Conservation (phyloP, 2,113 vertebrate genomes). For the Delphinus delphis region DNA sequence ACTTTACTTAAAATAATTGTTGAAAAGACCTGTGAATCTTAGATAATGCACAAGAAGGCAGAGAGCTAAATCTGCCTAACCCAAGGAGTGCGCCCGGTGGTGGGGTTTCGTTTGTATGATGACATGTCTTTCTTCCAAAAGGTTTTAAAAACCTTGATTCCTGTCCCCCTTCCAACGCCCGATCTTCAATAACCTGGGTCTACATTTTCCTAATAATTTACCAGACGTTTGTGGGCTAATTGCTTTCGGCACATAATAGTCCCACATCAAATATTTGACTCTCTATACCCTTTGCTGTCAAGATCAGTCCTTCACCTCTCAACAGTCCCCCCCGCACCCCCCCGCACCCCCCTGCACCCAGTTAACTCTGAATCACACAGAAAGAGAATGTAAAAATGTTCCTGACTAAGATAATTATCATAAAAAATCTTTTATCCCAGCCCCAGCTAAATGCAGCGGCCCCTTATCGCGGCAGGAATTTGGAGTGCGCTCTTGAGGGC, state of each 20-base stretch:
- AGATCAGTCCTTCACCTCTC: constrained; percentile 65
- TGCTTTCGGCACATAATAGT: constrained; percentile 76
- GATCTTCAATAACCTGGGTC: constrained; percentile 56
- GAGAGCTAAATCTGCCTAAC: neutral
- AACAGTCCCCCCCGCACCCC: neutral
- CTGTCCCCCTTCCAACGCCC: constrained; percentile 19
- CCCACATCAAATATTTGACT: constrained; percentile 82
- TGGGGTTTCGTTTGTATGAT: neutral
- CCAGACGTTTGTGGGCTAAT: constrained; percentile 77
- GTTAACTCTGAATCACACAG: constrained; percentile 73
- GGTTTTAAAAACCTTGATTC: neutral
- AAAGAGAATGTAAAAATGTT: constrained; percentile 85
- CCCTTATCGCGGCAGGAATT: constrained; percentile 95
- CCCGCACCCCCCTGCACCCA: neutral
- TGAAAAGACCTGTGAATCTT: neutral
- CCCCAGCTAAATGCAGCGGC: constrained; percentile 82
- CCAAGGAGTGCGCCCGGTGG: accelerated
- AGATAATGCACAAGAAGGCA: neutral
- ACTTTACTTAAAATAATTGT: constrained; percentile 39
- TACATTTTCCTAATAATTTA: constrained; percentile 72
- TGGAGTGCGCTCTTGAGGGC: constrained; percentile 92
- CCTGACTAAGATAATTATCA: constrained; percentile 87
- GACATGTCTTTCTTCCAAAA: constrained; percentile 48
- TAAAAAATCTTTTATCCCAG: constrained; percentile 84
- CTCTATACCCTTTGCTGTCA: constrained; percentile 63